Base-by-base conservation (phyloP, 2,113 vertebrate species). In the Chamaea fasciata region DNA sequence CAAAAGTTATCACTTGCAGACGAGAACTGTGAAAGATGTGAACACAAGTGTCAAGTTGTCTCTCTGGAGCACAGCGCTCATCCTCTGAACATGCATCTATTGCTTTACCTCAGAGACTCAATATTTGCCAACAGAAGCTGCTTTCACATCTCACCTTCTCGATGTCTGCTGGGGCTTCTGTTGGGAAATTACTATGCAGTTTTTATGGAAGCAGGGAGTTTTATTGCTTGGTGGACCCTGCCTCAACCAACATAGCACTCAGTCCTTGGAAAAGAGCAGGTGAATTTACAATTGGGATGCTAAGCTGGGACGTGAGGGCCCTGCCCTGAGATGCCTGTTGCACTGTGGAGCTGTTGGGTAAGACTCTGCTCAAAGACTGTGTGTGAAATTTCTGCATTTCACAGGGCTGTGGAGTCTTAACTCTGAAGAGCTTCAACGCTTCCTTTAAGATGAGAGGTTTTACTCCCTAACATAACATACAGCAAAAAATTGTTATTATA, bases 1-100 rank as follows among this genome's bases (percentile, higher is more conserved):
- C 93, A 96, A 70, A 86, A 96, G 93, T 94, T 96, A 95, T 86
- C 95, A 83, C 79, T 93, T 92, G 91, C 93, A 92, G 89, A 95
- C 71, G 90, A 92, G 94, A 96, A 42, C 90, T 96, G 95, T 89
- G 92, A 97, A 97, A 93, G 88, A 92, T 95, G 93, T 68, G 95
- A 97, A 96, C 53, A 44, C 64, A 94, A 94, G 85, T 94, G 95
- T 90, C 93, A 96, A 70, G 85, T 30, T 88, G 16, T 73, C 79
- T 80, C 91, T 90, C 88, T 35, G 55, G 83, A 90, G 79, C 28
- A 2, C 79, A 67, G 56, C 12, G 56, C 76, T 97, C 75, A 60
- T 86, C 80, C 52, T 42, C 88, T 33, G 57, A 92, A 69, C 4
- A 2, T 88, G 82, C 90, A 75, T 93, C 74, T 30, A 91, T 55